Conservation (phyloP, 2,888 invertebrate species). For the Bhutanitis thaidina region DNA sequence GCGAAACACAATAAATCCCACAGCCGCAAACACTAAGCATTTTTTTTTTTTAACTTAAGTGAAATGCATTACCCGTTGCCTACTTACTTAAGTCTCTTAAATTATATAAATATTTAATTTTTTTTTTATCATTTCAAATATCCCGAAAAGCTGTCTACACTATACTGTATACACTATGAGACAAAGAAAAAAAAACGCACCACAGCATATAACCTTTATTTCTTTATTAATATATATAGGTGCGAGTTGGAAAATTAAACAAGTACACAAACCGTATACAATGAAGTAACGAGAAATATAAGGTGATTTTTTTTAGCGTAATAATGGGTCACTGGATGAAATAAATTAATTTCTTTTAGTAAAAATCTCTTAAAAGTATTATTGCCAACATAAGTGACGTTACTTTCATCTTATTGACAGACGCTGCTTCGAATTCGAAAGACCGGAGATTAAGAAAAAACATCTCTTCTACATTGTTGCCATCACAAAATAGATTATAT, state of each 20-base stretch:
- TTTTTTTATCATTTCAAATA: slow-evolving; percentile 15
- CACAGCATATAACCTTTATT: background rate
- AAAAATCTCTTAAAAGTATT: background rate
- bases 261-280: slow-evolving; percentile 1
- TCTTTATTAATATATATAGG: background rate
- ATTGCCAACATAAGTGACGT: background rate
- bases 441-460: background rate
- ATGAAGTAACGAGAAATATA: background rate
- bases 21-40: slow-evolving; percentile 36
- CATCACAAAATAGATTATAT: too few relatives aligned
- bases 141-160: slow-evolving; percentile 7
- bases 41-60: slow-evolving; percentile 31
- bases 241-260: background rate
- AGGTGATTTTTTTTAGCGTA: background rate
- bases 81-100: slow-evolving; percentile 31
- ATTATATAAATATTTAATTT: slow-evolving; percentile 27
- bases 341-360: background rate
- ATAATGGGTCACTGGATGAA: background rate
- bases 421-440: background rate
- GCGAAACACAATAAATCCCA: slow-evolving; percentile 30
- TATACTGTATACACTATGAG: slow-evolving; percentile 4
- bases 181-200: background rate
- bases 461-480: too few relatives aligned
- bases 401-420: background rate
- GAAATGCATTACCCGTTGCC: slow-evolving; percentile 55